Evolutionary conservation across 2,113 vertebrate species (phyloP), one percentile per base, ranked within the genome.

Genomic region (Esox niger): DNA sequence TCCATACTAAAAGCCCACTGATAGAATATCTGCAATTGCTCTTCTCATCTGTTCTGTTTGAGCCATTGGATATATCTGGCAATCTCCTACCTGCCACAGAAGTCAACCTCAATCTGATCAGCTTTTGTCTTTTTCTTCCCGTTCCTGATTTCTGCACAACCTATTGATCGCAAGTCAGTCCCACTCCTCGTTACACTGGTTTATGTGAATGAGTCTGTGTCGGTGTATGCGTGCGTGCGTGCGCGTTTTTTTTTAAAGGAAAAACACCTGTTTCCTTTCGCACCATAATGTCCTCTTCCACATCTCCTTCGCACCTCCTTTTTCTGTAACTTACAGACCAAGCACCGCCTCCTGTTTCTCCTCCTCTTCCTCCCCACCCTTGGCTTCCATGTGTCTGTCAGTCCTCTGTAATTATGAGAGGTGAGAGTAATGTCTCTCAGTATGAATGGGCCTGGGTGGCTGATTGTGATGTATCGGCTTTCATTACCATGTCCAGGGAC

Each of bases 391-490:
- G 84, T 83, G 79, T 90, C 92, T 95, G 92, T 94, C 93, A 94
- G 78, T 83, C 87, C 85, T 84, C 87, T 86, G 83, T 93, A 93
- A 94, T 94, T 94, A 95, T 95, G 93, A 95, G 91, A 92, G 93
- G 94, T 94, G 93, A 95, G 91, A 90, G 91, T 93, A 94, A 94
- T 92, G 92, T 92, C 88, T 90, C 88, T 90, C 89, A 90, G 92
- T 95, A 95, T 95, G 95, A 96, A 96, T 94, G 94, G 93, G 92
- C 91, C 94, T 95, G 94, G 93, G 94, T 90, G 82, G 78, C 93
- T 98, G 96, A 98, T 98, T 95, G 96, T 98, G 96, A 98, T 97
- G 92, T 97, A 96, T 98, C 93, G 95, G 94, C 95, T 98, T 97
- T 98, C 96, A 98, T 97, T 98, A 97, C 94, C 92, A 92, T 94